Evolutionary conservation across 2,797 vertebrate species (phyloP), one percentile per base, ranked within the genome.

Genomic region (Lerista edwardsae): DNA sequence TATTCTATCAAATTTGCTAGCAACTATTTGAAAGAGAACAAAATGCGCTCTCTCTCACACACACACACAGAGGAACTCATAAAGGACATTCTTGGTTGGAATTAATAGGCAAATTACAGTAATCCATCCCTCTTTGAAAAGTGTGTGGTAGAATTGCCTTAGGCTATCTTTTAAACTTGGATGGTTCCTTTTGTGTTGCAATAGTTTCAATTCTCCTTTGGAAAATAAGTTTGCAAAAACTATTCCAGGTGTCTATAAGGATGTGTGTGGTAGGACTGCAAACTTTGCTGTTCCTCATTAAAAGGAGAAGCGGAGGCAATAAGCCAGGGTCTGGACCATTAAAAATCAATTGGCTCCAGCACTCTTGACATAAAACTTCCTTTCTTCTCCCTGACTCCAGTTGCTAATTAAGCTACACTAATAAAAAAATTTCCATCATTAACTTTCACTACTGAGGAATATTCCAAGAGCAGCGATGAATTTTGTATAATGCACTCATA

Each of bases 81-180:
- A 87, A 80, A 89, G 29, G 82, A 86, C 2, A 41, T 78, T 81
- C 82, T 80, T 67, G 51, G 72, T 86, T 87, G 85, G 71, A 86
- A 10, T 79, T 81, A 85, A 36, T 25, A 84, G 65, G 44, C 75
- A 87, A 83, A 69, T 77, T 77, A n/a, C n/a, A n/a, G n/a, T n/a
- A 69, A 76, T 76, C 83, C 79, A 77, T 39, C 17, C 55, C 4
- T 69, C 36, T 44, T 80, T 79, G 82, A 78, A 85, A 84, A 27
- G 47, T 82, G 73, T 67, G 31, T 69, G 41, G 68, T 71, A 81
- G 65, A 89, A 84, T 84, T 77, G 44, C 91, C 86, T 41, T 6
- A 77, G 88, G 82, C 82, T 83, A 79, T 31, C 71, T 69, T 69
- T 83, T 3, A n/a, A n/a, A 29, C 47, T 27, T 10, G n/a, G 51